Evolutionary conservation across 2,113 vertebrate genomes (phyloP), one percentile per base, ranked within the genome.

Genomic region (Tauraco erythrolophus): DNA sequence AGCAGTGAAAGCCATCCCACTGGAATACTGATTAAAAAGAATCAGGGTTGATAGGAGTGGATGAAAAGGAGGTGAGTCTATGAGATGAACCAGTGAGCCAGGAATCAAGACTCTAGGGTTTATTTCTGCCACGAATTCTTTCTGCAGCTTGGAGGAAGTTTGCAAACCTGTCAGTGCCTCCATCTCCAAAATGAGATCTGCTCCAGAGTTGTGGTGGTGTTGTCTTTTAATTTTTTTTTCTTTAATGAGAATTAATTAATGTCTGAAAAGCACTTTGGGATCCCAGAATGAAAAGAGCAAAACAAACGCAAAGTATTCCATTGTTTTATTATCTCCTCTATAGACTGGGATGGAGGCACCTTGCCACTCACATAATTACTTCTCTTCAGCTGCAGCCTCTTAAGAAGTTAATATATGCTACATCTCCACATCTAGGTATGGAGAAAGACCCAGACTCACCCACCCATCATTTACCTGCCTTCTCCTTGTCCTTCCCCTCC

Each of bases 361-460:
- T 94, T 92, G 66, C 71, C 74, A 85, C 92, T 96, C 56, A 81
- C n/a, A n/a, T 87, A 91, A 87, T 92, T 95, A 79, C 61, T 77
- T 95, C 45, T 24, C 84, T 89, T 89, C 93, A 95, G 91, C 93
- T 96, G 94, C 95, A 96, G 76, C 76, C 94, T 94, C 89, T 97
- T 83, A 89, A 75, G 72, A 93, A 86, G 71, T 80, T 93, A 96
- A 96, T 94, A n/a, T 28, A 96, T 85, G 64, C 92, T 53, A 19
- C 94, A 89, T 94, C 95, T 96, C 86, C 39, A 53, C 82, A 92
- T 94, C 93, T 80, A 95, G 93, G 84, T 89, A 57, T 2, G 19
- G 58, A 97, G 86, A 74, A 88, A 94, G 77, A 79, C 61, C 48
- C 68, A 74, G 71, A 53, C 66, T 68, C 58, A 94, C 88, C 88